Evolutionary conservation across 2,113 vertebrate genomes (phyloP), one percentile per base, ranked within the genome.

Genomic region (Halcyon senegalensis): DNA sequence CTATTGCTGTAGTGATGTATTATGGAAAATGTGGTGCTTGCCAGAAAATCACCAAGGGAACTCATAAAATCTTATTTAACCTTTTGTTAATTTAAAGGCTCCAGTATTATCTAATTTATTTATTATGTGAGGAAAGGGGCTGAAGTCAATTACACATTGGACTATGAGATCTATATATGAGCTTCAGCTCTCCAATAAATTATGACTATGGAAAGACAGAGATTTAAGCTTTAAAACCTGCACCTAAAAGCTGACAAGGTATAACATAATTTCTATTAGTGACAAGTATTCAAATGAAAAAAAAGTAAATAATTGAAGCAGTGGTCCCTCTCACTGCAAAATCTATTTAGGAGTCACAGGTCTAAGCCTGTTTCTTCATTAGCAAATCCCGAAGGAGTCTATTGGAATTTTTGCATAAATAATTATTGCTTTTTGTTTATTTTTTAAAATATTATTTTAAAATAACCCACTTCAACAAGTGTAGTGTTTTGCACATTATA

Each of bases 71-170:
- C 93, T 96, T 97, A 90, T 96, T 97, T 97, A 98, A 97, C 41
- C 83, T 96, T 98, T 98, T 97, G 82, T 96, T 98, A 96, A 97
- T 97, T 97, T 97, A 97, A 97, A 97, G 80, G 30, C 50, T 96
- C 55, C 64, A 86, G 31, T 91, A 93, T 60, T 89, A 87, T 86
- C 63, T 95, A 92, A 94, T 96, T 95, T 98, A 97, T 97, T 97
- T 97, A 97, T 97, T 97, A 96, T 94, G 68, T 90, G 55, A 91
- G 50, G 30, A 63, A 94, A 95, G 55, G 25, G 50, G 44, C 27
- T 80, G 84, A 89, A 98, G 75, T 93, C 77, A 94, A 67, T 97
- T 97, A 87, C 19, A 74, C 73, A 33, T 11, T 59, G 84, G 69
- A 77, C 84, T 94, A 12, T 94, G 37, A 95, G 81, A 95, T 72